A percentile compares a stretch with the other conserved stretches of the same genome.
Conservation (phyloP, 2,797 vertebrate species). For the Lagodon rhomboides region DNA sequence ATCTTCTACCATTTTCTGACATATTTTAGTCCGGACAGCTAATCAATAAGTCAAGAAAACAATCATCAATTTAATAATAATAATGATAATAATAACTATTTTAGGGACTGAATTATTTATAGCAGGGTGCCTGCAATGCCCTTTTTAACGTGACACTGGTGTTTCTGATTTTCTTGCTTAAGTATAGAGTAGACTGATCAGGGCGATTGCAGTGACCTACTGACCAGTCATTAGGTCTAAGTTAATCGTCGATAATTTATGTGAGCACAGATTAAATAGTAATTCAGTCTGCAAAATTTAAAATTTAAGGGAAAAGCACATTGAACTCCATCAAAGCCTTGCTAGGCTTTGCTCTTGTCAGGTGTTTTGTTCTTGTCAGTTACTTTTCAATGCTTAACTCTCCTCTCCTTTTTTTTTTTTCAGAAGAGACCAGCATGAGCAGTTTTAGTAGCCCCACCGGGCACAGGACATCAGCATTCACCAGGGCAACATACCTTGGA, state of each 20-base stretch:
- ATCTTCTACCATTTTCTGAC: too few relatives aligned
- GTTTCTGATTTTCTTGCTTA: neutral
- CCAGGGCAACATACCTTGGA: conserved; percentile 66
- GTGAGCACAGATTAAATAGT: neutral
- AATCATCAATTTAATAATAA: too few relatives aligned
- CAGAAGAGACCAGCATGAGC: conserved; percentile 66
- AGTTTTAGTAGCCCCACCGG: conserved; percentile 57
- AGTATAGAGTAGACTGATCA: neutral
- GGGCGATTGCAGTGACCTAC: neutral
- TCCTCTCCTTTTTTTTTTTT: neutral
- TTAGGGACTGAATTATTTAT: neutral
- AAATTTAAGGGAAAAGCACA: neutral
- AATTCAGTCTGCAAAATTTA: neutral
- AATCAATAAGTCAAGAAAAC: too few relatives aligned
- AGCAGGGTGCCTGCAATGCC: neutral
- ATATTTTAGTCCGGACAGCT: too few relatives aligned
- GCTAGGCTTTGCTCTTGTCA: neutral
- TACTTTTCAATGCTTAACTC: neutral
- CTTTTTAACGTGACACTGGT: neutral
- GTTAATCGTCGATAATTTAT: neutral
- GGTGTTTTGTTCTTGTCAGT: neutral
- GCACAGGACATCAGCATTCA: conserved; percentile 61
- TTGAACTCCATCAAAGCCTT: neutral
- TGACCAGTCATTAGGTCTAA: neutral
- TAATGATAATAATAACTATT: neutral